A percentile compares a stretch with the other conserved stretches of the same genome.
Evolutionary conservation across 2,113 vertebrate species (phyloP).

Genomic region (Opisthocomus hoazin): DNA sequence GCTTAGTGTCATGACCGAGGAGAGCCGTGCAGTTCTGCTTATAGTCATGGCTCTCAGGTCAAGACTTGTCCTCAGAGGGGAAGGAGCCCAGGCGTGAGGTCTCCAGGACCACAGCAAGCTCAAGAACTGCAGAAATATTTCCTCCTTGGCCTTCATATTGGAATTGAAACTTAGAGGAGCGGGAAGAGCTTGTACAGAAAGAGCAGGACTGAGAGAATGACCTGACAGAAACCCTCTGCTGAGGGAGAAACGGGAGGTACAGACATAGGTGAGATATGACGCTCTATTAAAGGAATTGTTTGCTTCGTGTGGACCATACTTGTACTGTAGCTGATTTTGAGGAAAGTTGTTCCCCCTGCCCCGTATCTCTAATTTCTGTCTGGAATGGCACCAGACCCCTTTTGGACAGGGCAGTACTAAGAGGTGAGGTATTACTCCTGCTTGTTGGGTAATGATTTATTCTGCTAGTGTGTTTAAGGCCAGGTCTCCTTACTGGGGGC

Average conservation of each 20-base stretch:
- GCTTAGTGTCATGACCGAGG: not conserved
- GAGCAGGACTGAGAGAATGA: accelerated
- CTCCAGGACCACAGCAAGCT: not conserved
- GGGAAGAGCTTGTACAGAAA: not conserved
- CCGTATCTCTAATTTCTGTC: not conserved
- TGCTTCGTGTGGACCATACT: not conserved
- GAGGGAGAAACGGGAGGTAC: not conserved
- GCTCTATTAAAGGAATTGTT: not conserved
- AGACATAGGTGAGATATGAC: not conserved
- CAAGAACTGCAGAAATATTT: not conserved
- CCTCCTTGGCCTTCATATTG: not conserved
- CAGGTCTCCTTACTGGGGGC: not conserved
- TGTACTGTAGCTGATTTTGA: not conserved
- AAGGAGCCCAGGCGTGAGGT: not conserved
- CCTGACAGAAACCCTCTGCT: not conserved
- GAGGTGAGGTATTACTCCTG: not conserved
- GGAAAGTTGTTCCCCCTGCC: too few relatives aligned
- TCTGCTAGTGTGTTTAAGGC: not conserved
- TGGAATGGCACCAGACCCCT: not conserved
- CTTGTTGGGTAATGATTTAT: not conserved
- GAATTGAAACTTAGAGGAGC: not conserved
- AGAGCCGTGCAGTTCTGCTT: not conserved
- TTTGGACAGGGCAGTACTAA: not conserved
- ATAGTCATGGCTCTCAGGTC: not conserved
- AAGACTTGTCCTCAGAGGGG: accelerated